These are phyloP conservation scores for Himalopsyche kuldschensis DNA, from an alignment of 2,888 invertebrate species.

Conservation along the genomic window DNA sequence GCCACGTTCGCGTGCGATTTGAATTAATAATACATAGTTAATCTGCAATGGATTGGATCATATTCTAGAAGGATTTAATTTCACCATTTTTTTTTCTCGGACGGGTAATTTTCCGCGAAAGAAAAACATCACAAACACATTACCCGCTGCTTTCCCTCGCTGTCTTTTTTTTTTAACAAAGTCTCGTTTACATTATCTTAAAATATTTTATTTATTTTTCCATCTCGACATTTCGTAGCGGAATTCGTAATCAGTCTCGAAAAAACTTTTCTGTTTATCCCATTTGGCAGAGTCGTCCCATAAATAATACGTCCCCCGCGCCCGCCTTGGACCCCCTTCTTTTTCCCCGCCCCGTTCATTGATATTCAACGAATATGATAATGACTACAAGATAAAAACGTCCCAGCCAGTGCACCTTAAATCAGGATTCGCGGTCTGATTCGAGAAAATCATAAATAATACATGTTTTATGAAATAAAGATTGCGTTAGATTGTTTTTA, in stretches of 20 bases:
- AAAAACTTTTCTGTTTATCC: slow-evolving; percentile 39
- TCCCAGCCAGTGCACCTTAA: slow-evolving; percentile 6
- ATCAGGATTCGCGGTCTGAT: background rate
- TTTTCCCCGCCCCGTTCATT: slow-evolving; percentile 33
- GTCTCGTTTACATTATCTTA: slow-evolving; percentile 8
- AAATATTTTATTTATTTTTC: background rate
- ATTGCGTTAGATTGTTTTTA: too few relatives aligned
- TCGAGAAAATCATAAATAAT: too few relatives aligned
- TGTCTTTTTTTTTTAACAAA: background rate
- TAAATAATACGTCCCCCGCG: slow-evolving; percentile 34
- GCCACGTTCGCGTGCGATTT: too few relatives aligned
- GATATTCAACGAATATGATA: slow-evolving; percentile 41
- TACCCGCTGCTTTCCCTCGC: background rate
- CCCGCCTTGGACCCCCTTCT: slow-evolving; percentile 5
- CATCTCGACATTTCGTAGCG: slow-evolving; percentile 15
- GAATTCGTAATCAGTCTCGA: slow-evolving; percentile 31
- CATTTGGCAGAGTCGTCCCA: slow-evolving; percentile 37
- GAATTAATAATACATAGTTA: too few relatives aligned
- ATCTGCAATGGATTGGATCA: too few relatives aligned
- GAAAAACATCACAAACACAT: slow-evolving; percentile 9
- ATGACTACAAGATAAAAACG: slow-evolving; percentile 40
- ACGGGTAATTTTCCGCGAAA: background rate
- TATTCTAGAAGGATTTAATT: too few relatives aligned
- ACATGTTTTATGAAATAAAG: too few relatives aligned
- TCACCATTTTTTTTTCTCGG: background rate